Percentiles rank a stretch among this genome's conserved stretches.
phyloP scores from a whole-genome alignment of 1,140 invertebrate genomes.

The Medauroidea extradentata region DNA sequence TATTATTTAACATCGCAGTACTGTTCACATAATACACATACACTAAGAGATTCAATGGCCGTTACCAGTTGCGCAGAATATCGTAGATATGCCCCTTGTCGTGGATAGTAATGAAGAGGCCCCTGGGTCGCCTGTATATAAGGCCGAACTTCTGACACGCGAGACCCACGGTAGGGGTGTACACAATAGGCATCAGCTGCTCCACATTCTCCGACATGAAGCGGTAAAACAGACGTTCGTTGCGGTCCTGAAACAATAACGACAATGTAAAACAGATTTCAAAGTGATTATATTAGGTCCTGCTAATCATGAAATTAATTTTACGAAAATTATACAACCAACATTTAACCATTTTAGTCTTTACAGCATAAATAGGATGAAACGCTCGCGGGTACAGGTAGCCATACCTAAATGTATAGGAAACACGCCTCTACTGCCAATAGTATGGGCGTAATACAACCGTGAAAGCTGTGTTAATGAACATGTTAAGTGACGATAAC shows the following conservation, averaged over 20 bases:
- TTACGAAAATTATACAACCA: background rate
- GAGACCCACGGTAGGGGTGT: conserved; percentile 94
- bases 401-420: too few relatives aligned
- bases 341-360: background rate
- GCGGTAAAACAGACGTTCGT: conserved; percentile 93
- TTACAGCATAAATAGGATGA: background rate
- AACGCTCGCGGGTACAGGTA: too few relatives aligned
- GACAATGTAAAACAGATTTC: background rate
- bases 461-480: too few relatives aligned
- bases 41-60: background rate
- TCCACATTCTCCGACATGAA: conserved; percentile 90
- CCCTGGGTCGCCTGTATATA: conserved; percentile 89
- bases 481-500: too few relatives aligned
- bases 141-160: conserved; percentile 97
- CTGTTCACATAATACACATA: too few relatives aligned
- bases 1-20: too few relatives aligned
- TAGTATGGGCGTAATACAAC: too few relatives aligned
- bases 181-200: conserved; percentile 95
- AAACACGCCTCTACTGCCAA: too few relatives aligned
- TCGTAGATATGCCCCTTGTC: conserved; percentile 92
- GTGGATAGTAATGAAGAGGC: conserved; percentile 94
- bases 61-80: conserved; percentile 83
- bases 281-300: background rate
- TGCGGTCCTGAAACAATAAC: conserved; percentile 72
- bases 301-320: background rate